These are phyloP conservation scores for Rhorus exstirpatorius DNA, from an alignment of 2,888 invertebrate genomes.

Conservation along the genomic window DNA sequence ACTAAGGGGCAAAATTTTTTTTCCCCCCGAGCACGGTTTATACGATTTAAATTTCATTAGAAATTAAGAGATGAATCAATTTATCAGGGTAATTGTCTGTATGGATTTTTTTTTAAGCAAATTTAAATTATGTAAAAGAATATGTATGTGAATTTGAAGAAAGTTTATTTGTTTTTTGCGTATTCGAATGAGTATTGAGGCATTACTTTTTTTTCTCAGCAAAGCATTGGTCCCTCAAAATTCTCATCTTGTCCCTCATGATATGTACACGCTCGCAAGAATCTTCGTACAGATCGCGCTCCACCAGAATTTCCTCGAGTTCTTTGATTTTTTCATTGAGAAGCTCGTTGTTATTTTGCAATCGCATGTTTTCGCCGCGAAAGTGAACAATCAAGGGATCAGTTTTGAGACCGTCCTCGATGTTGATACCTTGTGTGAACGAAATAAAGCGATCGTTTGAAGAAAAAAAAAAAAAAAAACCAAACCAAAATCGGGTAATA, in stretches of 20 bases:
- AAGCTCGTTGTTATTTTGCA: conserved; percentile 77
- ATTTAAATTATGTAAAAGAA: no score
- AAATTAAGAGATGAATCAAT: background rate
- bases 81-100: background rate
- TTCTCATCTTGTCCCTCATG: conserved; percentile 76
- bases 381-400: conserved; percentile 81
- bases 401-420: conserved; percentile 76
- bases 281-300: conserved; percentile 77
- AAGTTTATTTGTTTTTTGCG: conserved; percentile 12
- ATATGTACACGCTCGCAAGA: conserved; percentile 76
- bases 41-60: no score
- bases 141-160: no score
- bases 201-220: conserved; percentile 80
- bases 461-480: background rate
- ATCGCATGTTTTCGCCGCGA: conserved; percentile 78
- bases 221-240: conserved; percentile 74
- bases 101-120: background rate
- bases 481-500: background rate
- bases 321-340: conserved; percentile 79
- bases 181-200: conserved; percentile 10
- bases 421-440: conserved; percentile 74
- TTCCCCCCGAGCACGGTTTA: no score
- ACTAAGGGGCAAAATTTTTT: background rate
- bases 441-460: background rate
- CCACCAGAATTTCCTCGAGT: conserved; percentile 78